Conservation (phyloP, 2,113 vertebrate genomes). For the Motacilla alba region DNA sequence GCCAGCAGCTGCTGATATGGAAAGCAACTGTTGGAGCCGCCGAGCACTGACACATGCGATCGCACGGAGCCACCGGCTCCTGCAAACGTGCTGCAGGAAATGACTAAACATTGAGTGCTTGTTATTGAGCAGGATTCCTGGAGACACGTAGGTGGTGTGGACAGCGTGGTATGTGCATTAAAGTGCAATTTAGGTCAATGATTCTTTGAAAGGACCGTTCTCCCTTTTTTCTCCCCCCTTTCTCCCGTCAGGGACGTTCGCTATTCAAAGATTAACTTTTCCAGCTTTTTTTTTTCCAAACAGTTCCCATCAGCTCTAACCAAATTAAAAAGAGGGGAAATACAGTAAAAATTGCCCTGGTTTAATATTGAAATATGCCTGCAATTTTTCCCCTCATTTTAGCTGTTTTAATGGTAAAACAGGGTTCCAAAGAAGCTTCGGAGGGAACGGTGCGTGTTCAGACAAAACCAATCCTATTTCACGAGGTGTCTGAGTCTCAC, state of each 20-base stretch:
- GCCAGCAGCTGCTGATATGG: constrained; percentile 67
- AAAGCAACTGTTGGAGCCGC: constrained; percentile 61
- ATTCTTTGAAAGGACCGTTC: constrained; percentile 55
- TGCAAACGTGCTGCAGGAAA: constrained; percentile 73
- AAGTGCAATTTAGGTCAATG: constrained; percentile 63
- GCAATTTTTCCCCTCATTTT: not conserved
- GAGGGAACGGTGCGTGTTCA: not conserved
- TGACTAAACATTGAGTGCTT: constrained; percentile 72
- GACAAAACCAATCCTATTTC: not conserved
- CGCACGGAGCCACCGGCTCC: constrained; percentile 7
- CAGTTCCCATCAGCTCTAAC: not conserved
- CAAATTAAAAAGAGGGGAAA: not conserved
- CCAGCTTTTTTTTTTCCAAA: not conserved
- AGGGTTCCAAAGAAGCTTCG: not conserved
- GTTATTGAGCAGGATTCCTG: constrained; percentile 66
- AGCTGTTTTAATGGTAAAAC: not conserved
- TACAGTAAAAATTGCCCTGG: not conserved
- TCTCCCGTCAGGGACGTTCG: not conserved
- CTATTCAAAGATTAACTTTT: constrained; percentile 46
- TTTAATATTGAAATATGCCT: not conserved
- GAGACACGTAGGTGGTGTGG: constrained; percentile 64
- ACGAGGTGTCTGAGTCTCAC: not conserved
- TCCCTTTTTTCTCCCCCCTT: not conserved
- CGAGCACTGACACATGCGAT: constrained; percentile 54
- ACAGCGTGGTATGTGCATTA: constrained; percentile 64